Evolutionary conservation across 2,797 vertebrate genomes (phyloP).

Genomic region (Hippopotamyrus pictus): DNA sequence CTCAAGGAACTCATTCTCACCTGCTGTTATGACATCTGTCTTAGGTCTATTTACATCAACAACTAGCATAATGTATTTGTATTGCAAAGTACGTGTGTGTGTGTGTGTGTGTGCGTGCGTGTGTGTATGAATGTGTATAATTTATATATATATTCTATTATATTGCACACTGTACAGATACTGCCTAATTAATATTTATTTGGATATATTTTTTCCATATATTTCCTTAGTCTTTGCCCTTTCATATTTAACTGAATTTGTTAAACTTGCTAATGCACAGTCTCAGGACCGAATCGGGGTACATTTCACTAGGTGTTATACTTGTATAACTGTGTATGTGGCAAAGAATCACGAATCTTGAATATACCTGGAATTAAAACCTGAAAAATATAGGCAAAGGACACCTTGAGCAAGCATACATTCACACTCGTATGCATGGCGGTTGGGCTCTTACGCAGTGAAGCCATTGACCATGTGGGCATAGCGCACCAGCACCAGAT

Average conservation of each 20-base stretch:
- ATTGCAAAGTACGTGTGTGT: neutral
- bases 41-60: neutral
- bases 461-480: slow-evolving; percentile 78
- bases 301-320: neutral
- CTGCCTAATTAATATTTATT: neutral
- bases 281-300: neutral
- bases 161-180: neutral
- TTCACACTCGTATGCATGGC: neutral
- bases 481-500: slow-evolving; percentile 71
- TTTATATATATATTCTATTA: neutral
- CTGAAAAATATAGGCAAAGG: neutral
- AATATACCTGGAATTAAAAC: neutral
- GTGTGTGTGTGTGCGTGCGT: neutral
- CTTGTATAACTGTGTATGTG: neutral
- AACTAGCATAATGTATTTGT: neutral
- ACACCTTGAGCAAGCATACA: neutral
- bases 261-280: neutral
- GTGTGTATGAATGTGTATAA: neutral
- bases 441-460: slow-evolving; percentile 59
- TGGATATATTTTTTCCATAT: neutral
- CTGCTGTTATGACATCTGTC: neutral
- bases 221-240: neutral
- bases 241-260: neutral
- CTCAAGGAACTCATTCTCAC: neutral
- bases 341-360: neutral